These are phyloP conservation scores for Dasypolia templi DNA, from an alignment of 2,888 invertebrate species.

Conservation along the genomic window DNA sequence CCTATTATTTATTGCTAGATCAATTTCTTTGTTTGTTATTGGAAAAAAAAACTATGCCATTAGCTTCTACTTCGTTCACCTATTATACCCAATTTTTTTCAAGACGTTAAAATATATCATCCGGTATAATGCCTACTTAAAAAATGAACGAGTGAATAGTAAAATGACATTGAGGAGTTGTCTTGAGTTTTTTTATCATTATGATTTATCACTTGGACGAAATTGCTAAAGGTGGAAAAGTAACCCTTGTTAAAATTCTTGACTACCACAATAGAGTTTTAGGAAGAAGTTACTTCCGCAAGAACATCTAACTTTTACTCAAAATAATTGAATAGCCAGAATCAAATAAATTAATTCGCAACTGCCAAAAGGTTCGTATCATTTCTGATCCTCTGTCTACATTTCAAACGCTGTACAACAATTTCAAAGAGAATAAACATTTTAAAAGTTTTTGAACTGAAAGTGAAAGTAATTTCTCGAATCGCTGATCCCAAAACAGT, in stretches of 20 bases:
- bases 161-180: background rate
- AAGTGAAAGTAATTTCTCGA: constrained; percentile 78
- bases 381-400: constrained; percentile 61
- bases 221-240: constrained; percentile 8
- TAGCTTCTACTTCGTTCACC: no score
- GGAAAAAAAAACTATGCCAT: no score
- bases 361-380: constrained; percentile 54
- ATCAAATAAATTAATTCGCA: constrained; percentile 60
- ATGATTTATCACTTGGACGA: constrained; percentile 5
- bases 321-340: constrained; percentile 58
- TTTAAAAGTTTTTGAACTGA: constrained; percentile 69
- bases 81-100: no score
- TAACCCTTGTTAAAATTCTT: constrained; percentile 18
- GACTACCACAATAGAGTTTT: constrained; percentile 25
- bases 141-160: no score
- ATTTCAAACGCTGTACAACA: constrained; percentile 60
- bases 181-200: background rate
- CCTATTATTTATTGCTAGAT: no score
- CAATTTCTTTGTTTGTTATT: no score
- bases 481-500: constrained; percentile 76
- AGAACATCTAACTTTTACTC: constrained; percentile 41
- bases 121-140: no score
- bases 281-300: constrained; percentile 17
- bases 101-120: no score
- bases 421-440: constrained; percentile 71